Evolutionary conservation across 2,888 invertebrate genomes (phyloP).

Genomic region (Conchocele bisecta): DNA sequence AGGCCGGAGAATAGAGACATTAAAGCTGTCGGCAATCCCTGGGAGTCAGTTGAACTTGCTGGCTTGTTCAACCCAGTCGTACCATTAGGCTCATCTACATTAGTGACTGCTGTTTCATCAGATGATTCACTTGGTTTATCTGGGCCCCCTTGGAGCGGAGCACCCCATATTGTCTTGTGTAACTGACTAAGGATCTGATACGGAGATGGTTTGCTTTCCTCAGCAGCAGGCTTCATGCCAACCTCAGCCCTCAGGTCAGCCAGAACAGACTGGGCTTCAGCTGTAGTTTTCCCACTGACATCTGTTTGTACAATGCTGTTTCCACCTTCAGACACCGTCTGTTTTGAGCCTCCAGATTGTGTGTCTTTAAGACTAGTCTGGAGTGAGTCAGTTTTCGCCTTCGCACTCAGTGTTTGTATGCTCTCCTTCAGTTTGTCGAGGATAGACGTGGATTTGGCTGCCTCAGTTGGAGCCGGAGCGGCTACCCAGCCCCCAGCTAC

Average conservation of each 20-base stretch:
- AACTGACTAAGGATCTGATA: too few relatives aligned
- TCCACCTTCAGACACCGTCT: too few relatives aligned
- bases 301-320: too few relatives aligned
- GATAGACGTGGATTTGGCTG: background rate
- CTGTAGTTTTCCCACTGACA: slow-evolving; percentile 23
- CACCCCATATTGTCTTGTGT: too few relatives aligned
- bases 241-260: too few relatives aligned
- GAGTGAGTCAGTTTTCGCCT: background rate
- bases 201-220: too few relatives aligned
- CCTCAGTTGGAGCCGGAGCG: too few relatives aligned
- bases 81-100: slow-evolving; percentile 36
- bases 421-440: background rate
- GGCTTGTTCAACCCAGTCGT: slow-evolving; percentile 35
- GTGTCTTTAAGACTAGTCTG: too few relatives aligned
- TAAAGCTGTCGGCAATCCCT: slow-evolving; percentile 55
- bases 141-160: too few relatives aligned
- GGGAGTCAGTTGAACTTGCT: slow-evolving; percentile 3
- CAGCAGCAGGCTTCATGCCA: too few relatives aligned
- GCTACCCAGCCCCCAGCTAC: background rate
- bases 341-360: too few relatives aligned
- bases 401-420: background rate
- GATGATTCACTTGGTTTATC: background rate
- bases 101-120: background rate
- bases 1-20: slow-evolving; percentile 65
- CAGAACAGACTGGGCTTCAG: too few relatives aligned